Evolutionary conservation across 2,888 invertebrate genomes (phyloP), one percentile per base, ranked within the genome.

Genomic region (Himalopsyche japonica): DNA sequence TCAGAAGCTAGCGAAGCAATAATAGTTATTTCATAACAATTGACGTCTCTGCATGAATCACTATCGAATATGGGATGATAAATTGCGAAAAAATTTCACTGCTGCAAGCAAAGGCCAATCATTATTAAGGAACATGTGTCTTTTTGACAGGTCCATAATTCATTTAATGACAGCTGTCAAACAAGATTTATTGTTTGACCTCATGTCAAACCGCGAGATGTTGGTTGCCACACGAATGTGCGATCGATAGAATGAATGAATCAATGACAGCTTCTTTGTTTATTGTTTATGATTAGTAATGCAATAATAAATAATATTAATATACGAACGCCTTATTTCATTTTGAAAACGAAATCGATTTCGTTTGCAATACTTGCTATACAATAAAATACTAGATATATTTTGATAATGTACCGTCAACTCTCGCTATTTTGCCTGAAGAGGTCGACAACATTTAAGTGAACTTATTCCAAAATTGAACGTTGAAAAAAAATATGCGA

Each of bases 101-200:
- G 57, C 57, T 57, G 57, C 57, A n/a, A n/a, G 49, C 83, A 83
- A 83, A 80, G 48, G 83, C 76, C 83, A 30, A 24, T 43, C 34
- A 43, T 30, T 57, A 82, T 82, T 79, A 79, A 82, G 57, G 57
- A 64, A 83, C 83, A 83, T 80, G 83, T 80, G 83, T 80, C 80
- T 79, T 80, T 80, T 64, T 83, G 79, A 47, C 79, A 37, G 79
- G 82, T 79, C 79, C 82, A 82, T 82, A 82, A 82, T 78, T 82
- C 82, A 82, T 82, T 79, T 64, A 82, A 82, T 76, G 82, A 82
- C 82, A 82, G 76, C 82, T 27, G 57, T 57, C 57, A 32, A 76
- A 83, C 83, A 83, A 47, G 83, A 83, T 80, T 82, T 82, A 82
- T 82, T 82, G 79, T 82, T 79, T 70, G 77, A 79, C 79, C 27